Evolutionary conservation across 2,113 vertebrate species (phyloP).

Genomic region (Percopsis transmontana): DNA sequence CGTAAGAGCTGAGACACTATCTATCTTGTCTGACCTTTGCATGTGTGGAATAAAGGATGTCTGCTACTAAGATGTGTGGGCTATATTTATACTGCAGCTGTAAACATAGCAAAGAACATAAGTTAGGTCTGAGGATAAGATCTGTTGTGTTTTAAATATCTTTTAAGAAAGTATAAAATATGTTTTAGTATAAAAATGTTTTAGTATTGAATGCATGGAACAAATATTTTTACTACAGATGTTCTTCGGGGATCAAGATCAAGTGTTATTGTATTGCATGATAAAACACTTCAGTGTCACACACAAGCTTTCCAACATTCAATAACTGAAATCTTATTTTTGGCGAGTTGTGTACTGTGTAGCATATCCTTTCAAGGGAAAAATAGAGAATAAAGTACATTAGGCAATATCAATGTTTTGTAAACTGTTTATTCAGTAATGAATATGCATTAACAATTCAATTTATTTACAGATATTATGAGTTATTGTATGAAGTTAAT

Average conservation of each 20-base stretch:
- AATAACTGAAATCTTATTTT: too few species aligned
- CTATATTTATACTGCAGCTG: constrained; percentile 53
- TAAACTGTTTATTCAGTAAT: too few species aligned
- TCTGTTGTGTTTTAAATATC: constrained; percentile 22
- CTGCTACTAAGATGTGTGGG: constrained; percentile 50
- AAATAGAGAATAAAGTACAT: too few species aligned
- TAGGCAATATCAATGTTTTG: too few species aligned
- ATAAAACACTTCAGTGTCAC: constrained; percentile 9
- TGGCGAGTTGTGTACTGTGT: too few species aligned
- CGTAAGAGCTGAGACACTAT: constrained; percentile 36
- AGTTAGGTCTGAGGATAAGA: constrained; percentile 11
- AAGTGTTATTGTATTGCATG: not conserved
- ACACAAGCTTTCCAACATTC: too few species aligned
- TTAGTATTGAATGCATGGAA: constrained; percentile 4
- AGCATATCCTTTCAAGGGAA: too few species aligned
- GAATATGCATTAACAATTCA: too few species aligned
- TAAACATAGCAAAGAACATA: constrained; percentile 45
- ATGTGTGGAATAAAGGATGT: constrained; percentile 52
- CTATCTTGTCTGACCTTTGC: constrained; percentile 42
- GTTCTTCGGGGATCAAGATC: too few species aligned
- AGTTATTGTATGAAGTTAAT: too few species aligned
- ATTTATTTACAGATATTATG: too few species aligned
- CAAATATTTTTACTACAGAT: constrained; percentile 48
- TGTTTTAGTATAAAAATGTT: constrained; percentile 13
- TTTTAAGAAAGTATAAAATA: constrained; percentile 3